Conservation (phyloP, 2,797 vertebrate genomes). For the Aldrovandia affinis region DNA sequence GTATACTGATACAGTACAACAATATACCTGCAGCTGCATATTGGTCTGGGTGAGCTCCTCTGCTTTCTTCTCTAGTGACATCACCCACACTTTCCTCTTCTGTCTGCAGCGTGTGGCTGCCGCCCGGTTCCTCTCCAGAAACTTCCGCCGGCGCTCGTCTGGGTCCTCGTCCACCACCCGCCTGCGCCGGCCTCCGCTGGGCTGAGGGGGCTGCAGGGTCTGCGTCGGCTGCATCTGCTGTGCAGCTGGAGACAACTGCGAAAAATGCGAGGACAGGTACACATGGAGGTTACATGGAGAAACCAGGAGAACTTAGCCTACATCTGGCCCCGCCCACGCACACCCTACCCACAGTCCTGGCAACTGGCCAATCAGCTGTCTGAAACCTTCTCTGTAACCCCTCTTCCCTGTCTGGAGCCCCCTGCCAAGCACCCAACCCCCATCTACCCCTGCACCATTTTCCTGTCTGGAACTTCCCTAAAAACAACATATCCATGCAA, state of each 20-base stretch:
- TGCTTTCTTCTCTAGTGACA: conserved; percentile 99
- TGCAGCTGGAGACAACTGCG: conserved; percentile 90
- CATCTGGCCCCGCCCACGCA: conserved; percentile 29
- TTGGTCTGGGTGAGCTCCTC: conserved; percentile 99
- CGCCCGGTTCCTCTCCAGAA: conserved; percentile 95
- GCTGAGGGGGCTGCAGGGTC: conserved; percentile 89
- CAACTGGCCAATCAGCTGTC: conserved; percentile 55
- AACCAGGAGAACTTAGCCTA: not conserved
- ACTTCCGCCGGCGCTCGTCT: conserved; percentile 94
- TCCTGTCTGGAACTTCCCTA: conserved; percentile 62
- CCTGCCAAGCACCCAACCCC: conserved; percentile 55
- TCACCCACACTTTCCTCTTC: conserved; percentile 99
- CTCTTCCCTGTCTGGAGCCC: conserved; percentile 44
- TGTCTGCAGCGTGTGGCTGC: conserved; percentile 97
- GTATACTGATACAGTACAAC: not conserved
- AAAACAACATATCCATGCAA: conserved; percentile 71
- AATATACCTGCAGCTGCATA: conserved; percentile 97
- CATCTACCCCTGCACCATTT: conserved; percentile 55
- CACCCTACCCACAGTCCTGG: conserved; percentile 52
- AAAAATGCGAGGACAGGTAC: not conserved
- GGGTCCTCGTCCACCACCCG: conserved; percentile 96
- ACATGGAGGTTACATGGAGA: not conserved
- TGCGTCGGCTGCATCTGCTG: conserved; percentile 98
- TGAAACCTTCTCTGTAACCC: conserved; percentile 48
- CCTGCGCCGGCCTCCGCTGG: conserved; percentile 90